A percentile compares a stretch with the other conserved stretches of the same genome.
These are phyloP conservation scores for Liolophura sinensis DNA, from an alignment of 1,140 invertebrate species.

Conservation along the genomic window DNA sequence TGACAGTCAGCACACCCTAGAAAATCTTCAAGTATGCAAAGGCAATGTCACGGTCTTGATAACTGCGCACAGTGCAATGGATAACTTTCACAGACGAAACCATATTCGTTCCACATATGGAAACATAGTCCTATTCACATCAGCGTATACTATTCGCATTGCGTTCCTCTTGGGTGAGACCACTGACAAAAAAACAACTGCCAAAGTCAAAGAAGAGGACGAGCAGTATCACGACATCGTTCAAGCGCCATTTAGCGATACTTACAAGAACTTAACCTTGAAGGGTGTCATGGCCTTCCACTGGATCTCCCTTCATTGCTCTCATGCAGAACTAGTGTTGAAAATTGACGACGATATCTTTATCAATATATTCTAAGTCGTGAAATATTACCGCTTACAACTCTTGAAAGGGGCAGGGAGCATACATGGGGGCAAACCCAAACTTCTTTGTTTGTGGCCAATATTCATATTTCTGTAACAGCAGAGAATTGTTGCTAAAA, in stretches of 20 bases:
- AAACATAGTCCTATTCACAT: constrained; percentile 27
- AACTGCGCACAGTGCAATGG: constrained; percentile 41
- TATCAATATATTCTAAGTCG: neutral
- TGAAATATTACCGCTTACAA: neutral
- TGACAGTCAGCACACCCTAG: constrained; percentile 22
- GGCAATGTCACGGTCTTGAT: constrained; percentile 33
- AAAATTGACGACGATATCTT: constrained; percentile 2
- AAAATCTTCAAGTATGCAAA: constrained; percentile 31
- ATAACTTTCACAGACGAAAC: constrained; percentile 31
- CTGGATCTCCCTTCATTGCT: neutral
- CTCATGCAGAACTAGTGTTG: neutral
- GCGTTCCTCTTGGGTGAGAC: constrained; percentile 74
- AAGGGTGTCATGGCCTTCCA: neutral
- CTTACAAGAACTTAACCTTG: neutral
- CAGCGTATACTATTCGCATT: constrained; percentile 25
- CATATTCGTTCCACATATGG: constrained; percentile 50
- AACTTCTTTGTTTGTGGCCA: too few relatives aligned
- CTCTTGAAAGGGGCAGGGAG: too few relatives aligned
- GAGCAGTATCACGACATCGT: neutral
- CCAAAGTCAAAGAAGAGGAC: constrained; percentile 14
- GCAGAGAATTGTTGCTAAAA: too few relatives aligned
- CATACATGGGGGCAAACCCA: too few relatives aligned
- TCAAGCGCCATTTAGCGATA: neutral
- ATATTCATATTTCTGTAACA: too few relatives aligned
- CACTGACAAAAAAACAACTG: constrained; percentile 33